phyloP scores from a whole-genome alignment of 2,113 vertebrate genomes.

The Hemiprocne comata region DNA sequence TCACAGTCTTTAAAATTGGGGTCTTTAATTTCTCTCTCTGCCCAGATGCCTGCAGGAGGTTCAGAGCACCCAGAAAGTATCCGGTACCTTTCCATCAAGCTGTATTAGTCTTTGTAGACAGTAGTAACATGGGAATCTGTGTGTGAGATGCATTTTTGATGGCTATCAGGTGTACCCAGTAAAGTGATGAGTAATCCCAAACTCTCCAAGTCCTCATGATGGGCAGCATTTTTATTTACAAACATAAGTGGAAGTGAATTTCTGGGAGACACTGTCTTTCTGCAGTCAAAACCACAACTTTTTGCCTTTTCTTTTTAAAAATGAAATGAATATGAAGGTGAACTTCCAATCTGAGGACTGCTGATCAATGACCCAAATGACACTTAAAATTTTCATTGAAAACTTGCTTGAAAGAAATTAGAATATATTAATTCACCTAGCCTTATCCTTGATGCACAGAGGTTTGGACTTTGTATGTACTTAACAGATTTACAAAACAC shows the following conservation, averaged over 20 bases:
- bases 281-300: not conserved
- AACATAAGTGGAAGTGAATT: not conserved
- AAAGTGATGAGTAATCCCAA: not conserved
- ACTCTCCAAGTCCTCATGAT: not conserved
- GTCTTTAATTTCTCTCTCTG: not conserved
- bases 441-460: not conserved
- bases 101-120: not conserved
- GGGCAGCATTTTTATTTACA: not conserved
- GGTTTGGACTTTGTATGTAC: not conserved
- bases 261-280: not conserved
- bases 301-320: not conserved
- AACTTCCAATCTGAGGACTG: not conserved
- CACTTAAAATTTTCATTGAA: not conserved
- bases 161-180: not conserved
- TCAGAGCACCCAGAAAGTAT: not conserved
- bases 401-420: not conserved
- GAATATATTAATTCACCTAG: not conserved
- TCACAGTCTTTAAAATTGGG: accelerated
- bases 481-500: not conserved
- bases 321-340: not conserved
- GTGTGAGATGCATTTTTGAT: not conserved
- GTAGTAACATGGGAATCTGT: not conserved
- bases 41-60: not conserved
- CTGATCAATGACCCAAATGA: not conserved
- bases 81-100: not conserved